Conservation (phyloP, 53 echinoderm and acorn worm genomes). For the Luidia sarsii region DNA sequence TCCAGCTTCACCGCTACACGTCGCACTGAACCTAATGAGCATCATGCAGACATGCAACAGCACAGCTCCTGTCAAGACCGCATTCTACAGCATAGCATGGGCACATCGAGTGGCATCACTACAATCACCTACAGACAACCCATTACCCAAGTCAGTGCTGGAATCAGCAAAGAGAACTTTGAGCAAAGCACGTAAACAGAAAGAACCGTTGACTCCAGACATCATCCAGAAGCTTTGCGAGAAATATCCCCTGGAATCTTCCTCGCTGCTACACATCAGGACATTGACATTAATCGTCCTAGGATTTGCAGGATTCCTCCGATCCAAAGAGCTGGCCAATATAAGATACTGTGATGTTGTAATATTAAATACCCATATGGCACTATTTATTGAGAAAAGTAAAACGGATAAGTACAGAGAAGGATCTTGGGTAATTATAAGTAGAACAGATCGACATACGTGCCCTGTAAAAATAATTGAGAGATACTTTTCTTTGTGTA, state of each 20-base stretch:
- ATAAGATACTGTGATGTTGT: neutral
- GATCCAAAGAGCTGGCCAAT: neutral
- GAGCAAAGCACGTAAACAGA: neutral
- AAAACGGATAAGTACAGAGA: constrained; percentile 19
- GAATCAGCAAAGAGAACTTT: constrained; percentile 21
- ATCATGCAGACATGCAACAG: constrained; percentile 31
- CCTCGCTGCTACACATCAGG: neutral
- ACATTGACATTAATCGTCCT: neutral
- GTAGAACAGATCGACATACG: neutral
- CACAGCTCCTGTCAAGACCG: neutral
- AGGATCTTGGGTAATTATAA: neutral
- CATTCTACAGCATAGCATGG: constrained; percentile 37
- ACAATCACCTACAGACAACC: constrained; percentile 11
- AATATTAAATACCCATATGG: neutral
- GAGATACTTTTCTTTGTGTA: neutral
- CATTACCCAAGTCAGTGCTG: neutral
- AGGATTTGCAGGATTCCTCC: constrained; percentile 9
- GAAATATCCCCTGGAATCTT: neutral
- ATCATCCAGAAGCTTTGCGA: neutral
- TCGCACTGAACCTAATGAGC: constrained; percentile 4
- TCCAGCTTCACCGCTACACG: constrained; percentile 6
- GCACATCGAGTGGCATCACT: constrained; percentile 10
- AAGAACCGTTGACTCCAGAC: constrained; percentile 10
- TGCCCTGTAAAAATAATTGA: constrained; percentile 25
- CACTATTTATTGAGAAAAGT: neutral